phyloP scores from a whole-genome alignment of 2,888 invertebrate genomes.

The Hydrotaea diabolus region DNA sequence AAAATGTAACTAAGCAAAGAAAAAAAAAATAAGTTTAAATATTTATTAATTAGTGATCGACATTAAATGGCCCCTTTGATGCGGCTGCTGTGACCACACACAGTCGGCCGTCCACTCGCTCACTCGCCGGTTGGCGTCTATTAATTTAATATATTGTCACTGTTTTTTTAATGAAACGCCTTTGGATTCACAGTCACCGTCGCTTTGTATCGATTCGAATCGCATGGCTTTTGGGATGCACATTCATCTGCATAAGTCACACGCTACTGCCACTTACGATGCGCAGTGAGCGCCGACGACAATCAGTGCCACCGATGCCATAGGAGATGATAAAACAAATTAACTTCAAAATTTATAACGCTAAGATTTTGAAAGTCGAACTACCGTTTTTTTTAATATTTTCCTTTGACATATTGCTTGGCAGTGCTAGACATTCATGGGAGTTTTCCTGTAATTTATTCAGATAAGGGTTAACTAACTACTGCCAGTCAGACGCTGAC shows the following conservation, averaged over 20 bases:
- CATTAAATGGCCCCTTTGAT: conserved; percentile 23
- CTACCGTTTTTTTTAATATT: conserved; percentile 64
- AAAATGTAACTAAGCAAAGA: conserved; percentile 37
- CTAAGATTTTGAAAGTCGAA: background rate
- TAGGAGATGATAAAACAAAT: conserved; percentile 61
- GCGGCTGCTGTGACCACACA: conserved; percentile 59
- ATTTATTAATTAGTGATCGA: conserved; percentile 75
- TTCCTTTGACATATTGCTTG: background rate
- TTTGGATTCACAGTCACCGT: conserved; percentile 46
- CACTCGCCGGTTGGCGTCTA: conserved; percentile 70
- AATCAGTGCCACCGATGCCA: conserved; percentile 53
- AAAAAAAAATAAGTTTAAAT: conserved; percentile 66
- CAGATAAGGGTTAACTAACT: conserved; percentile 16
- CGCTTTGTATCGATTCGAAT: background rate
- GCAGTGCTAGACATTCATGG: background rate
- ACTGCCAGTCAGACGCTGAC: background rate
- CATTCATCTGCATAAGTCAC: conserved; percentile 55
- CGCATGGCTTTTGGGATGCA: background rate
- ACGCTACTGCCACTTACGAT: conserved; percentile 46
- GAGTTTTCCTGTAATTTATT: conserved; percentile 22
- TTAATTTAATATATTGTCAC: conserved; percentile 79
- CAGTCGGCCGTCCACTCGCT: conserved; percentile 27
- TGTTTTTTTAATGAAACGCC: conserved; percentile 75
- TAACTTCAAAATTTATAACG: conserved; percentile 41
- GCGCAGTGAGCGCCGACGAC: background rate